Conservation (phyloP, 1,140 invertebrate species). For the Planococcus citri region DNA sequence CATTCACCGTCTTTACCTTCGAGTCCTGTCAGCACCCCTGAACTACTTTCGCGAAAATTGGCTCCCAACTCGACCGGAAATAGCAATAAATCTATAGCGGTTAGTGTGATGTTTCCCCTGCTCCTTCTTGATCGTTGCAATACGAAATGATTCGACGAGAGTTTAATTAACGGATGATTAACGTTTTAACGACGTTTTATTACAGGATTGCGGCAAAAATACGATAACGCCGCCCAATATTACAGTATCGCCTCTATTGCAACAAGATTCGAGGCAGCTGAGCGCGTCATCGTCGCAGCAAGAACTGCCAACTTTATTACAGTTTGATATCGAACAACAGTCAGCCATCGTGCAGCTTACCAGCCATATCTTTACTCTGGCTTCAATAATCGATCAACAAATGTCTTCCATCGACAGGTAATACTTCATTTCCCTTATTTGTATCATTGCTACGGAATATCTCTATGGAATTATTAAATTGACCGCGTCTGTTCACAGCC, state of each 20-base stretch:
- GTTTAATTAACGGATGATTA: background rate
- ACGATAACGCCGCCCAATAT: background rate
- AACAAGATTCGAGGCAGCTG: background rate
- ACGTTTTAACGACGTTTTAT: background rate
- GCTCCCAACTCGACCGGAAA: background rate
- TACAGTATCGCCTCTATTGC: background rate
- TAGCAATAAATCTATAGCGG: background rate
- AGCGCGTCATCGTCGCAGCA: slow-evolving; percentile 5
- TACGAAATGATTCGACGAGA: background rate
- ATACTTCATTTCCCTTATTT: background rate
- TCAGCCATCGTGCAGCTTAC: slow-evolving; percentile 59
- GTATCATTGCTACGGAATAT: background rate
- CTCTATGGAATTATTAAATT: background rate
- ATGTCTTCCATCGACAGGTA: slow-evolving; percentile 71
- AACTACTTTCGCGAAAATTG: background rate
- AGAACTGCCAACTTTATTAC: slow-evolving; percentile 35
- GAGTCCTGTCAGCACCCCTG: background rate
- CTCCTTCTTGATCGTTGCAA: no score
- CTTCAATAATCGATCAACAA: slow-evolving; percentile 70
- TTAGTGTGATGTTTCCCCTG: no score
- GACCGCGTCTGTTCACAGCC: slow-evolving; percentile 31
- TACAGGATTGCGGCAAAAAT: background rate
- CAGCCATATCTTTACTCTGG: slow-evolving; percentile 66
- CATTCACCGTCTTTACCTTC: slow-evolving; percentile 12
- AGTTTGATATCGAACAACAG: slow-evolving; percentile 47